These are phyloP conservation scores for Anoncus sp. DNA, from an alignment of 2,888 invertebrate species.

Conservation along the genomic window DNA sequence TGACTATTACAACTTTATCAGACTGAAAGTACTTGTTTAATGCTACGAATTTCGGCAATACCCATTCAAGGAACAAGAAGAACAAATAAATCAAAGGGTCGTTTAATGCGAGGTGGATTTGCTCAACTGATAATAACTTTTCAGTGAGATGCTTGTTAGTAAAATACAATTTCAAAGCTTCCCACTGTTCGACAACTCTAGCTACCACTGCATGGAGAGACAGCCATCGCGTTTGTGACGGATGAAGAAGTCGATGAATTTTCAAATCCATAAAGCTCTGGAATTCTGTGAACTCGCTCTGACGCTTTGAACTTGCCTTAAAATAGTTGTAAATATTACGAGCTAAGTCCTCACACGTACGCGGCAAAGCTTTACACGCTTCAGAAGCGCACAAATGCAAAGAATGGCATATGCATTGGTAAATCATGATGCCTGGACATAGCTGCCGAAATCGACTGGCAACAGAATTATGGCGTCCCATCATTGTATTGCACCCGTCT, in stretches of 20 bases:
- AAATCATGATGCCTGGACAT: conserved; percentile 64
- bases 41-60: conserved; percentile 60
- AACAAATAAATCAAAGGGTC: conserved; percentile 62
- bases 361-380: conserved; percentile 72
- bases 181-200: conserved; percentile 73
- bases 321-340: conserved; percentile 71
- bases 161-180: conserved; percentile 69
- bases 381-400: conserved; percentile 73
- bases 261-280: conserved; percentile 66
- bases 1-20: conserved; percentile 13
- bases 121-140: conserved; percentile 58
- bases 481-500: conserved; percentile 69
- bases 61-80: conserved; percentile 62
- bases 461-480: conserved; percentile 74
- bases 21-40: conserved; percentile 63
- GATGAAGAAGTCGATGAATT: conserved; percentile 68
- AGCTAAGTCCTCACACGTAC: conserved; percentile 68
- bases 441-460: conserved; percentile 62
- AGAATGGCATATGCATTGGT: conserved; percentile 75
- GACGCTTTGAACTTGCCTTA: conserved; percentile 66
- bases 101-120: conserved; percentile 56
- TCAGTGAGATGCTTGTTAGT: conserved; percentile 10
- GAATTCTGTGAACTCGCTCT: conserved; percentile 60
- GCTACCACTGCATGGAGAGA: conserved; percentile 68
- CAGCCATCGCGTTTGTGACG: conserved; percentile 73